Base-by-base conservation (phyloP, 2,113 vertebrate species). In the Grus americana region DNA sequence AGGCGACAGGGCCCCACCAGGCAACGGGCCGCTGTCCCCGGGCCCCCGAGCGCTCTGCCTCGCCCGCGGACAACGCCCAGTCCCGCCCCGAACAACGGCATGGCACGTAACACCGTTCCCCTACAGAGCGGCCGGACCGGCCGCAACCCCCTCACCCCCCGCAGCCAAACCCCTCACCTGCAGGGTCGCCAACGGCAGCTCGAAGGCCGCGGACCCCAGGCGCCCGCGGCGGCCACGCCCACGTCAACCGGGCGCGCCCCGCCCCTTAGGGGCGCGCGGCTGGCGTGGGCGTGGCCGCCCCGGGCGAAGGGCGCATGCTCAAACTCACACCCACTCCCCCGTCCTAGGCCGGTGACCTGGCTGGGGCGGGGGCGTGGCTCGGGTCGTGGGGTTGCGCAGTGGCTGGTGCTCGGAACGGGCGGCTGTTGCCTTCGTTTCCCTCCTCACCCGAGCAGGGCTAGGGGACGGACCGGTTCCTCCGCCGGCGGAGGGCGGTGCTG, bases 121-220 rank as follows among this genome's bases (percentile, higher is more conserved):
- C 13, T 4, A 1, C 47, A 1, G 2, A 11, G 9, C 38, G 38
- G 38, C 38, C 38, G 38, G 38, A 38, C 38, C 14, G 3, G 5
- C 30, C 19, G 6, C 26, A 1, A 4, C 0, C 26, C 29, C 40
- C 2, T 6, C 20, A 2, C 7, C 34, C 52, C 40, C 10, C 16
- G 2, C 9, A 3, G 8, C 20, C 17, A 5, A 4, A 3, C 15
- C 15, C 32, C 84, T 86, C 67, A 91, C 91, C 91, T 75, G 76
- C n/a, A 24, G 23, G 30, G 11, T 9, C 15, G 5, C 7, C 10
- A 3, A 9, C 6, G 4, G 16, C 30, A 11, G 13, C 13, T 9
- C 21, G 2, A 2, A 52, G 6, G 19, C 82, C 32, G 24, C 36
- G 3, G 6, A 34, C 23, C 66, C 47, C 54, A 3, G 5, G 10